Evolutionary conservation across 2,113 vertebrate genomes (phyloP), one percentile per base, ranked within the genome.

Genomic region (Cynocephalus volans): DNA sequence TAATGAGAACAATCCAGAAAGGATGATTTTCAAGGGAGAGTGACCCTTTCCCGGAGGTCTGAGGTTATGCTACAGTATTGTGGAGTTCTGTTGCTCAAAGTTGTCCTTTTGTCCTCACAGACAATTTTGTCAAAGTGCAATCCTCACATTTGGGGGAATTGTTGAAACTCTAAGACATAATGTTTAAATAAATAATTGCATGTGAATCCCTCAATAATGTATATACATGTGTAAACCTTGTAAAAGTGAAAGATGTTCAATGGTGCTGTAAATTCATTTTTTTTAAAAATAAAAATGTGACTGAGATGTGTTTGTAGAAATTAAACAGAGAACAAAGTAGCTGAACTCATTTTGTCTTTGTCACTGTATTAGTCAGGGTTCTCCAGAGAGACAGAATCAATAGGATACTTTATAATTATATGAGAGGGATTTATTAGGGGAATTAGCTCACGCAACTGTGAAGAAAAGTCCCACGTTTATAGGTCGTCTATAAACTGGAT

Each of bases 71-170:
- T 99, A 99, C 98, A 98, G 62, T 96, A 97, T 97, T 96, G 88
- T 97, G 98, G 98, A 98, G 98, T 97, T 97, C 70, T 97, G 98
- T 98, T 99, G 98, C 98, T 98, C 97, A 54, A 84, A 96, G 75
- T 81, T 89, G 96, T 98, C 60, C n/a, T 97, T 98, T 52, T 64
- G 24, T 96, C 45, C 82, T 96, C 84, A 81, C 67, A 87, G 45
- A 19, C 54, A 28, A 64, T 75, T 67, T 77, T 82, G 79, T 88
- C 64, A 26, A 90, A 95, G 62, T 75, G 11, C 85, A 77, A 85
- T 77, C 17, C 18, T 95, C 73, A 60, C 48, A 52, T 96, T 79
- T 72, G 48, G 72, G 19, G 48, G 58, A 48, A 73, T 79, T 64
- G n/a, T 69, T 81, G 67, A 94, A 86, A 85, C 12, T 31, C 76